Percentiles rank a stretch among this genome's conserved stretches.
These are phyloP conservation scores for Pandemis corylana DNA, from an alignment of 2,888 invertebrate genomes.

Conservation along the genomic window DNA sequence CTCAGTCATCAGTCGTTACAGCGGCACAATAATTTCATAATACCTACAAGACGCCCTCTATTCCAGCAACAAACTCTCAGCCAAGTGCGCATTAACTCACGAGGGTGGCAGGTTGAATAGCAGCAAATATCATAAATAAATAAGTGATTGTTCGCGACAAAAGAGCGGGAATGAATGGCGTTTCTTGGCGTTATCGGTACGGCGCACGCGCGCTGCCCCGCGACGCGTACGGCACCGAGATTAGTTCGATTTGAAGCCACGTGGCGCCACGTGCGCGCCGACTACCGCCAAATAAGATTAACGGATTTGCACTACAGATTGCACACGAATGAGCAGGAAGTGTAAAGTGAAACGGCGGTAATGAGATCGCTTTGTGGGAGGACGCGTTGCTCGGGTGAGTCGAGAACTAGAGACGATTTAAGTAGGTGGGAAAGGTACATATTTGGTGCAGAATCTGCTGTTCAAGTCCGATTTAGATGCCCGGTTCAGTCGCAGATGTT, in stretches of 20 bases:
- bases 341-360: conserved; percentile 84
- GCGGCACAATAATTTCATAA: neutral
- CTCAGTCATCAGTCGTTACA: neutral
- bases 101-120: conserved; percentile 80
- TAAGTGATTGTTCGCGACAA: conserved; percentile 83
- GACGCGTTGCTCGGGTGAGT: conserved; percentile 54
- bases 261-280: conserved; percentile 81
- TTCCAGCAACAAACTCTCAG: conserved; percentile 42
- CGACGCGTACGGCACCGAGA: conserved; percentile 80
- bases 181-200: conserved; percentile 81
- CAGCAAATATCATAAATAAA: conserved; percentile 84
- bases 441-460: no score
- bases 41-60: neutral
- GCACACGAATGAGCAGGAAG: conserved; percentile 84
- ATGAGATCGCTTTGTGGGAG: conserved; percentile 78
- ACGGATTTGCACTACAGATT: conserved; percentile 85
- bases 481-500: no score
- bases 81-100: conserved; percentile 68
- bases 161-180: conserved; percentile 82
- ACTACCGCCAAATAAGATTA: conserved; percentile 83
- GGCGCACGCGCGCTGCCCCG: conserved; percentile 78
- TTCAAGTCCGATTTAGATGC: no score
- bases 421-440: no score
- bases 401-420: conserved; percentile 43
- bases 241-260: conserved; percentile 82